These are phyloP conservation scores for Julus scandinavius DNA, from an alignment of 2,888 invertebrate genomes.

Conservation along the genomic window DNA sequence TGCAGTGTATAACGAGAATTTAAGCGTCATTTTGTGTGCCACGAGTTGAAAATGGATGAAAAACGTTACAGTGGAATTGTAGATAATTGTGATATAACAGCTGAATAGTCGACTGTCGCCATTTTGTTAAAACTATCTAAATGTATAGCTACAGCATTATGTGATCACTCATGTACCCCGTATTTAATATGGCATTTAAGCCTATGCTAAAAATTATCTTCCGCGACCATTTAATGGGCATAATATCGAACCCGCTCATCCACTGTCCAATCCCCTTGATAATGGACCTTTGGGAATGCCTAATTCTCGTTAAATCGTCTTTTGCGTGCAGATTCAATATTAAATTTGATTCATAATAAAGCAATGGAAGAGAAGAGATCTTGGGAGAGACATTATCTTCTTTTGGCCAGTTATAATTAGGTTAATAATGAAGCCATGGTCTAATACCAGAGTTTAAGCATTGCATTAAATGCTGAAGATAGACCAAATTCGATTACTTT, in stretches of 20 bases:
- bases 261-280: background rate
- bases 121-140: background rate
- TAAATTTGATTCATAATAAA: constrained; percentile 39
- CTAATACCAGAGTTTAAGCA: constrained; percentile 14
- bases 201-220: background rate
- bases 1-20: no score
- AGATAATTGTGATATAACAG: no score
- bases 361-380: background rate
- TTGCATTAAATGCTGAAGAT: background rate
- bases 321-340: background rate
- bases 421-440: background rate
- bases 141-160: background rate
- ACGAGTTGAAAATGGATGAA: no score
- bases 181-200: constrained; percentile 31
- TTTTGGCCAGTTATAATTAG: background rate
- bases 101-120: no score
- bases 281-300: constrained; percentile 6
- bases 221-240: background rate
- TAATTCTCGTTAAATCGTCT: constrained; percentile 15
- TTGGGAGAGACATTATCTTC: constrained; percentile 8
- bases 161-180: background rate
- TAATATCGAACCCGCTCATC: background rate
- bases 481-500: constrained; percentile 13
- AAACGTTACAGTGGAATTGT: no score
- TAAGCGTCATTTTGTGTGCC: no score